Evolutionary conservation across 2,113 vertebrate genomes (phyloP), one percentile per base, ranked within the genome.

Genomic region (Zapus hudsonius): DNA sequence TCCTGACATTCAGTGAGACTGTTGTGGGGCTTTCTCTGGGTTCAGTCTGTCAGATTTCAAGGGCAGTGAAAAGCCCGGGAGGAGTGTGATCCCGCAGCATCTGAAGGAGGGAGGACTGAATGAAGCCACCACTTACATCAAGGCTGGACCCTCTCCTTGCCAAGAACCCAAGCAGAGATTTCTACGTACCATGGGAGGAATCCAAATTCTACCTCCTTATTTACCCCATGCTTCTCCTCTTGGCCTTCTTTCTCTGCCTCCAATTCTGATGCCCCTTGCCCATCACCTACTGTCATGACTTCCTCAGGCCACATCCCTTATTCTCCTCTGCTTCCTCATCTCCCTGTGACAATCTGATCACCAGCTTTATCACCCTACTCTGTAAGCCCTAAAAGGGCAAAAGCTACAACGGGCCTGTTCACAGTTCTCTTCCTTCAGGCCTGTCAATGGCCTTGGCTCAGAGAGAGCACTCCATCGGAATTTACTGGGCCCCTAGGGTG

Each of bases 191-290:
- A n/a, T 17, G 19, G 55, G n/a, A 59, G 7, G 61, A 15, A 33
- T 36, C 44, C 66, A 5, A 66, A 76, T 29, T 81, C 20, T 9
- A 8, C 52, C 47, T 33, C 6, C 27, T n/a, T 7, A 16, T 42
- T 12, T 16, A 76, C 44, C 27, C 27, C 27, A 11, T 2, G 52
- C 44, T 75, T 42, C 36, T 31, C 29, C 20, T 64, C 38, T 15
- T 10, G 10, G 42, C 31, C 38, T n/a, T 36, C 23, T 47, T 83
- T 82, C 80, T n/a, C 15, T 47, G 0, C 33, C 22, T 15, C 55
- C 7, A 11, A 8, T 0, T 66, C 84, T 47, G 12, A 3, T 2
- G 10, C 25, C 0, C 23, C 40, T 38, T 2, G 2, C 44, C 57
- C 16, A 29, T 44, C 75, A 69, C 33, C 15, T 57, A 80, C 29